These are phyloP conservation scores for Phrynocephalus guinanensis DNA, from an alignment of 2,797 vertebrate species.

Conservation along the genomic window DNA sequence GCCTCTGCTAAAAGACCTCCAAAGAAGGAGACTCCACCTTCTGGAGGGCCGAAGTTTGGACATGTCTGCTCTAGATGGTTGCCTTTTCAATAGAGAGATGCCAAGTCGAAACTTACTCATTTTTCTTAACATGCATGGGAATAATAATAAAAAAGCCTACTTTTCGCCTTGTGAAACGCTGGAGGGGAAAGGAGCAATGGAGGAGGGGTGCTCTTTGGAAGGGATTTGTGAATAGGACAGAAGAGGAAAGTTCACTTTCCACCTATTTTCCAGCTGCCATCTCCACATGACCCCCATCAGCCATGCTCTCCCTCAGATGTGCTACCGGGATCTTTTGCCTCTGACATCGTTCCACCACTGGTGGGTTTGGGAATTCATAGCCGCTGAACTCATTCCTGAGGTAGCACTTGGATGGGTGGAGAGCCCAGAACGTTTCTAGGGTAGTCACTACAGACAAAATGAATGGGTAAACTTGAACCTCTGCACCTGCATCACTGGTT, in stretches of 20 bases:
- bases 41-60: too few species aligned
- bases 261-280: too few species aligned
- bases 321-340: background rate
- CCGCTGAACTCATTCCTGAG: background rate
- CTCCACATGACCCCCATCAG: background rate
- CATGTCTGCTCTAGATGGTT: background rate
- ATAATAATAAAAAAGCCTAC: too few species aligned
- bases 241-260: background rate
- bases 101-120: too few species aligned
- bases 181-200: background rate
- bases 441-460: background rate
- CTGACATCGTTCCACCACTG: background rate
- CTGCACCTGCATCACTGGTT: background rate
- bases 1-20: too few species aligned
- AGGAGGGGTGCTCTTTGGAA: background rate
- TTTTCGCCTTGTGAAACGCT: background rate
- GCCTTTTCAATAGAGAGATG: background rate
- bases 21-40: too few species aligned
- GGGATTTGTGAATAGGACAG: background rate
- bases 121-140: too few species aligned
- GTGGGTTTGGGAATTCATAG: background rate
- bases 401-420: too few species aligned
- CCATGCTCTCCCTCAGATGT: background rate
- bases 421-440: background rate
- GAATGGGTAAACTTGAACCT: background rate